phyloP scores from a whole-genome alignment of 37 sponge, comb jelly and placozoan genomes.

The Halichondria panicea region DNA sequence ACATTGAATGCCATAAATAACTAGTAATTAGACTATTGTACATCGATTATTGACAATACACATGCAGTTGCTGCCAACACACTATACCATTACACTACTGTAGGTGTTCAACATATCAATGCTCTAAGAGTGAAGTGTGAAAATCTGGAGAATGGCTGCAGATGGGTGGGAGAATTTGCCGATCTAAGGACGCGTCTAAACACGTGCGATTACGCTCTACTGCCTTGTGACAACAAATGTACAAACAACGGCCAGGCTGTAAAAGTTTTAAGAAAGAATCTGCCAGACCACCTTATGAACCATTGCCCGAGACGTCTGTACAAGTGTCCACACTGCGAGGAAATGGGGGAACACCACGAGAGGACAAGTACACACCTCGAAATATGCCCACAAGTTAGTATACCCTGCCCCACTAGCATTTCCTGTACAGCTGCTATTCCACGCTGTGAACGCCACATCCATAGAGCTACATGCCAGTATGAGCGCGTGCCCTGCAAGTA shows the following conservation, averaged over 20 bases:
- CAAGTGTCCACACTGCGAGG: constrained; percentile 44
- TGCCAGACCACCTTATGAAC: constrained; percentile 1
- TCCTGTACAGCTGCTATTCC: background rate
- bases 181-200: background rate
- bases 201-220: background rate
- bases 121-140: constrained; percentile 14
- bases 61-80: too few relatives aligned
- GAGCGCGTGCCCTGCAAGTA: constrained; percentile 27
- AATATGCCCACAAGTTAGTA: constrained; percentile 4
- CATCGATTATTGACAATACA: too few relatives aligned
- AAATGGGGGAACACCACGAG: constrained; percentile 13
- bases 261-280: constrained; percentile 7
- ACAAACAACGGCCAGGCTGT: background rate
- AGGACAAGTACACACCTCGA: constrained; percentile 18
- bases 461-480: background rate
- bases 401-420: constrained; percentile 26
- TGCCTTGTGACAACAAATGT: constrained; percentile 30
- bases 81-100: too few relatives aligned
- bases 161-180: constrained; percentile 27
- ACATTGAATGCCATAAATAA: background rate
- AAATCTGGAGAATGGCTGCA: constrained; percentile 11
- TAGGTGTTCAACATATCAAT: constrained; percentile 22
- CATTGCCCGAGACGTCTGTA: constrained; percentile 19
- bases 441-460: constrained; percentile 3
- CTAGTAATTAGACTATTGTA: too few relatives aligned